A percentile compares a stretch with the other conserved stretches of the same genome.
Evolutionary conservation across 2,113 vertebrate genomes (phyloP).

Genomic region (Hoplias malabaricus): DNA sequence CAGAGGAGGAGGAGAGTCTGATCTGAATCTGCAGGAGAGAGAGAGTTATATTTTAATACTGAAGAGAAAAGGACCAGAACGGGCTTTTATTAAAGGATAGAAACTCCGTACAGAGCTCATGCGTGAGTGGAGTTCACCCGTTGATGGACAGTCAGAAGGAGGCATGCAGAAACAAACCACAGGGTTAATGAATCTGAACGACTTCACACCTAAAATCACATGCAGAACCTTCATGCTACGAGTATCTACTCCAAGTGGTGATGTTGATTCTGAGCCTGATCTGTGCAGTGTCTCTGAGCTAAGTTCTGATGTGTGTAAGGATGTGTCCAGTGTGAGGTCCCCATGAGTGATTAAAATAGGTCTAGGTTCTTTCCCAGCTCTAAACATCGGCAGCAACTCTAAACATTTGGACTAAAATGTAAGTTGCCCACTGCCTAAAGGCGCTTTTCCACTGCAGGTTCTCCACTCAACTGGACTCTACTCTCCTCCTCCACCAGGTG

Average conservation of each 20-base stretch:
- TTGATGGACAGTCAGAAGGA: neutral
- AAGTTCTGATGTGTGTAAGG: neutral
- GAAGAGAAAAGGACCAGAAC: neutral
- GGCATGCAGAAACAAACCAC: neutral
- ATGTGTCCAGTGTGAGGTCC: neutral
- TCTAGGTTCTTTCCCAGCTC: no score
- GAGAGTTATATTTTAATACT: neutral
- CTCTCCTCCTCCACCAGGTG: no score
- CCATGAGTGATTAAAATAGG: no score
- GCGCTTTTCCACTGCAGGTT: no score
- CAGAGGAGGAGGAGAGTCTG: neutral
- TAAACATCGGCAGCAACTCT: no score
- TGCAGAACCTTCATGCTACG: no score
- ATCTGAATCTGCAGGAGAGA: slow-evolving; percentile 11
- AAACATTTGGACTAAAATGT: neutral
- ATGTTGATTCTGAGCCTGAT: neutral
- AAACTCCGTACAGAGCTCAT: neutral
- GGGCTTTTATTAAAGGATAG: neutral
- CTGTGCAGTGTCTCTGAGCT: neutral
- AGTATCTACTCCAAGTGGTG: no score
- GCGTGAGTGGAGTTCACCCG: neutral
- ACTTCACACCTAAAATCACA: neutral
- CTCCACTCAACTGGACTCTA: no score
- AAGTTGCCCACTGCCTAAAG: neutral
- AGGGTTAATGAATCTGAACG: no score